Evolutionary conservation across 2,888 invertebrate genomes (phyloP).

Genomic region (Amphimallon solstitiale): DNA sequence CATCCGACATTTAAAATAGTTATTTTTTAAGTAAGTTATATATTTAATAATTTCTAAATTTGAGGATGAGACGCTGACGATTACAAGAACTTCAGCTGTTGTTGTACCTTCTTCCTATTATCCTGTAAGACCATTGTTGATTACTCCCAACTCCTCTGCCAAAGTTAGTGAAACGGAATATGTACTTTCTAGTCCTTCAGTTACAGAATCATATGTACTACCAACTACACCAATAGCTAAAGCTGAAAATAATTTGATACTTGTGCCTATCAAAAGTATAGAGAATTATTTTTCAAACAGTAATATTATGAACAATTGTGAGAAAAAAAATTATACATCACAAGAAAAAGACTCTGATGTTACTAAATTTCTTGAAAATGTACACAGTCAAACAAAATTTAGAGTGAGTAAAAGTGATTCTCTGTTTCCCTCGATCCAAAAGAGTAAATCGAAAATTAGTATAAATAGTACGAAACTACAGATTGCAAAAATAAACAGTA

Average conservation of each 20-base stretch:
- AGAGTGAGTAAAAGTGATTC: conserved; percentile 26
- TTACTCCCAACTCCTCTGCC: conserved; percentile 36
- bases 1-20: too few relatives aligned
- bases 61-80: conserved; percentile 19
- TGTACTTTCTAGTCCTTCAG: not conserved
- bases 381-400: not conserved
- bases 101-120: conserved; percentile 10
- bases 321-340: not conserved
- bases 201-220: not conserved
- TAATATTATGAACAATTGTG: conserved; percentile 1
- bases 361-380: not conserved
- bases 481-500: not conserved
- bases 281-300: conserved; percentile 19
- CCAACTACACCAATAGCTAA: not conserved
- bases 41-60: conserved; percentile 11
- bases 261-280: conserved; percentile 30
- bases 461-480: not conserved
- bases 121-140: conserved; percentile 29
- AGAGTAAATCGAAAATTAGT: conserved; percentile 1
- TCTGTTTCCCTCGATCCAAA: not conserved
- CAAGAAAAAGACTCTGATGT: too few relatives aligned
- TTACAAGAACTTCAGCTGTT: conserved; percentile 20
- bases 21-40: not conserved
- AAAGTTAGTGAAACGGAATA: conserved; percentile 24
- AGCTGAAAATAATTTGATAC: conserved; percentile 8